Conservation (phyloP, 2,888 invertebrate species). For the Bellardia pandia region DNA sequence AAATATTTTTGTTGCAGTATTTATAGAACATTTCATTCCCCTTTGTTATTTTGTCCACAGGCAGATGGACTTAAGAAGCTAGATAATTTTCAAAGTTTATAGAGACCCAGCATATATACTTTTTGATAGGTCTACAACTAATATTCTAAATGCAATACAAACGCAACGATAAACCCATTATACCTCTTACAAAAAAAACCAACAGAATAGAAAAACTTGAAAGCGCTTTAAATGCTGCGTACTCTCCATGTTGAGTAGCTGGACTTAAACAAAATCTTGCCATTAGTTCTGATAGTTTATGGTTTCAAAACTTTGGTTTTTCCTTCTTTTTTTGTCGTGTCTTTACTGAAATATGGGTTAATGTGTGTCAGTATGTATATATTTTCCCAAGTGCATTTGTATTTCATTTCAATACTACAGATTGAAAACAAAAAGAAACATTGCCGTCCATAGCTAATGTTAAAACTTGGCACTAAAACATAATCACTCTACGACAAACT, state of each 20-base stretch:
- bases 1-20: too few species aligned
- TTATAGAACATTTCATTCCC: too few species aligned
- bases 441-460: slow-evolving; percentile 34
- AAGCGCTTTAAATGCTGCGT: slow-evolving; percentile 43
- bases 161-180: too few species aligned
- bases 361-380: background rate
- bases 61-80: too few species aligned
- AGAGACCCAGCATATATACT: background rate
- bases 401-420: slow-evolving; percentile 1
- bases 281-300: slow-evolving; percentile 57
- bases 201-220: slow-evolving; percentile 11
- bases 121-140: too few species aligned
- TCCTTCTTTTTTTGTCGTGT: background rate
- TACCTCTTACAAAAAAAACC: background rate
- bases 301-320: slow-evolving; percentile 40
- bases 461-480: slow-evolving; percentile 61
- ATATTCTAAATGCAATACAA: too few species aligned
- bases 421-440: slow-evolving; percentile 18
- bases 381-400: background rate
- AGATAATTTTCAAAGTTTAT: too few species aligned
- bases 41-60: too few species aligned
- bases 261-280: slow-evolving; percentile 45
- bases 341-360: background rate
- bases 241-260: slow-evolving; percentile 41
- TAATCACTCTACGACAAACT: slow-evolving; percentile 13